Evolutionary conservation across 2,888 invertebrate genomes (phyloP).

Genomic region (Microctonus aethiopoides): DNA sequence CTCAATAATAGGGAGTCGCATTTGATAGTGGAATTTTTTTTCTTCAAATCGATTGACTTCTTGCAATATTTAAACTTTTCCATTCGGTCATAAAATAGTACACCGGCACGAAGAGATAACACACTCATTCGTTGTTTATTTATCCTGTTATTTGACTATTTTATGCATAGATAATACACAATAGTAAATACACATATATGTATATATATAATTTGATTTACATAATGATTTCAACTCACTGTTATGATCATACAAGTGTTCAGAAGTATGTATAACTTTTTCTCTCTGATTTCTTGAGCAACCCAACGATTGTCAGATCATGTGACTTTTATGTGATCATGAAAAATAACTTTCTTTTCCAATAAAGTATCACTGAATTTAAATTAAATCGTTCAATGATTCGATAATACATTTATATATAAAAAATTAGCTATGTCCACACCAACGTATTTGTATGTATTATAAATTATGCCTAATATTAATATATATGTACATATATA

Average conservation of each 20-base stretch:
- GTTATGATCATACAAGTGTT: not conserved
- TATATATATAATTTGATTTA: not conserved
- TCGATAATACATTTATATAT: slow-evolving; percentile 63
- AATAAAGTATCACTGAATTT: slow-evolving; percentile 56
- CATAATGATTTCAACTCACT: not conserved
- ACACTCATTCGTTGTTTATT: too few relatives aligned
- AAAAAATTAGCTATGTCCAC: not conserved
- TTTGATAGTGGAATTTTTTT: not conserved
- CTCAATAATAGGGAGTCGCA: not conserved
- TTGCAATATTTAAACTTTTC: not conserved
- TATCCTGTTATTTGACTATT: too few relatives aligned
- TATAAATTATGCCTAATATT: too few relatives aligned
- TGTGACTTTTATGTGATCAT: slow-evolving; percentile 59
- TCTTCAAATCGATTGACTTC: not conserved
- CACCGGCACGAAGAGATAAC: not conserved
- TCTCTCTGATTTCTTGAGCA: not conserved
- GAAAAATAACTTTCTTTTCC: slow-evolving; percentile 65
- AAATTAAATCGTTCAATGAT: slow-evolving; percentile 57
- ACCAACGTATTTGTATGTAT: not conserved
- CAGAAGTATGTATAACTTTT: not conserved
- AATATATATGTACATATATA: not conserved
- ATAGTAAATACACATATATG: not conserved
- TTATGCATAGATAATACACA: too few relatives aligned
- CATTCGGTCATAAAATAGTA: not conserved
- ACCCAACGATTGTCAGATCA: not conserved